Conservation (phyloP, 2,888 invertebrate genomes). For the Hoplodrina blanda region DNA sequence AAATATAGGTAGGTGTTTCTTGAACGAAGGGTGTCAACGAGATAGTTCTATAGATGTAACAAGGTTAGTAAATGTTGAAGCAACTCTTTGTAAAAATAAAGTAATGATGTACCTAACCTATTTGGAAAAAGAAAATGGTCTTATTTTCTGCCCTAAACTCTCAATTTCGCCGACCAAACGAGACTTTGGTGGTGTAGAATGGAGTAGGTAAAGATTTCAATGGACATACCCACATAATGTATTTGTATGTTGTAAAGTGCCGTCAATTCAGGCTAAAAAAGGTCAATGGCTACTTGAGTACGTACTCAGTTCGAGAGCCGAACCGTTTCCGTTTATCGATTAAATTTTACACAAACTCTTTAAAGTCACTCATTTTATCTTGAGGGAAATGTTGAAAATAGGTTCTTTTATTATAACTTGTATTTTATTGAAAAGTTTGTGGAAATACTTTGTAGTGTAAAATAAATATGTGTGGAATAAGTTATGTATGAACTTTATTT, state of each 20-base stretch:
- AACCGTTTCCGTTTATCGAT: conserved; percentile 73
- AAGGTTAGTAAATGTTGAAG: neutral
- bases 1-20: conserved; percentile 15
- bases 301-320: conserved; percentile 65
- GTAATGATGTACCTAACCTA: conserved; percentile 12
- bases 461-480: neutral
- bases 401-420: conserved; percentile 19
- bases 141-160: conserved; percentile 31
- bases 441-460: neutral
- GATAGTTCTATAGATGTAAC: neutral
- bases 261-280: conserved; percentile 69
- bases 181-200: conserved; percentile 30
- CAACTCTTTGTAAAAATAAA: conserved; percentile 20
- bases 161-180: conserved; percentile 41
- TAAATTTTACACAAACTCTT: conserved; percentile 71
- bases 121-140: conserved; percentile 23
- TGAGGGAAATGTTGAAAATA: conserved; percentile 16
- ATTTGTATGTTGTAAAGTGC: conserved; percentile 61
- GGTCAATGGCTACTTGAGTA: conserved; percentile 76
- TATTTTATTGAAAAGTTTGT: neutral
- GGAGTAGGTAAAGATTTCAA: conserved; percentile 51
- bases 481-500: too few species aligned
- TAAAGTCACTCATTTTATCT: conserved; percentile 53
- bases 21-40: neutral
- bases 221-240: conserved; percentile 62